Percentiles rank a stretch among this genome's conserved stretches.
Evolutionary conservation across 2,888 invertebrate species (phyloP).

Genomic region (Acrobasis consociella): DNA sequence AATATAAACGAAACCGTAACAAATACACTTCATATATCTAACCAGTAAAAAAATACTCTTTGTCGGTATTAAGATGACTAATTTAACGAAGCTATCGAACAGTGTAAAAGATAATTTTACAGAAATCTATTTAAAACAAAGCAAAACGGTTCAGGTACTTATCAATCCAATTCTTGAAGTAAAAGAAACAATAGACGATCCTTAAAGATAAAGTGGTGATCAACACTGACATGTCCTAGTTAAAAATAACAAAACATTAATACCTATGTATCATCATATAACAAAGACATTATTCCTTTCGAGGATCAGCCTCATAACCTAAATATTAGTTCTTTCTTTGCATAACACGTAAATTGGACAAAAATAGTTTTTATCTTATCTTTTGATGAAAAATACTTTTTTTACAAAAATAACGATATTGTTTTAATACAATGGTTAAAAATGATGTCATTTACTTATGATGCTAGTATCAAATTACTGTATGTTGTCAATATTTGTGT

Average conservation of each 20-base stretch:
- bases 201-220: neutral
- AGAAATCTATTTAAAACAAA: neutral
- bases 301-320: conserved; percentile 3
- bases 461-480: neutral
- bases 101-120: no score
- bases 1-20: no score
- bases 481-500: neutral
- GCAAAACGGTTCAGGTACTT: neutral
- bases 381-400: neutral
- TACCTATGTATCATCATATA: neutral
- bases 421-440: neutral
- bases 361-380: conserved; percentile 15
- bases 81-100: no score
- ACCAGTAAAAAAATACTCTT: no score
- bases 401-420: neutral
- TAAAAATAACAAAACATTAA: neutral
- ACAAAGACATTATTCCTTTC: neutral
- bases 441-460: neutral
- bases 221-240: neutral
- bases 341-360: conserved; percentile 8
- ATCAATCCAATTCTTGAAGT: neutral
- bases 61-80: no score
- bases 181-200: neutral
- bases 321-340: conserved; percentile 11
- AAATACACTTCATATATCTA: no score